phyloP scores from a whole-genome alignment of 2,113 vertebrate species.

The Callipepla squamata region DNA sequence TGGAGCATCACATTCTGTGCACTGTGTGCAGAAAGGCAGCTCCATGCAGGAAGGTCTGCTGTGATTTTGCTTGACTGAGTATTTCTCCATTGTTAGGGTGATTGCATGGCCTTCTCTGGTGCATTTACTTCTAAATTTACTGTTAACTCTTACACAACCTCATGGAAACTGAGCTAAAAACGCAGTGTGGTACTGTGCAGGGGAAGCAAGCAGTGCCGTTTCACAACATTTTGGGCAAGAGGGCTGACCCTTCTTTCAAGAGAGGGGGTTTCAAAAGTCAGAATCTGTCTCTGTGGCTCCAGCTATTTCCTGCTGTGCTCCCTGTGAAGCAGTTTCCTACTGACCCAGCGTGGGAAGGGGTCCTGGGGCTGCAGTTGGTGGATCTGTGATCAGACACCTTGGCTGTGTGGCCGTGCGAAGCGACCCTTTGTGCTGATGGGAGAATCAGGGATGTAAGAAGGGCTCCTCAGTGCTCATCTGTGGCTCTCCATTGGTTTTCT shows the following conservation, averaged over 20 bases:
- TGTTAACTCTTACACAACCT: background rate
- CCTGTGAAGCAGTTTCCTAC: background rate
- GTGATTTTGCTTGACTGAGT: background rate
- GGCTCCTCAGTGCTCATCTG: background rate
- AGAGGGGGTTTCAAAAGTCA: background rate
- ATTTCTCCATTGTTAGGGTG: background rate
- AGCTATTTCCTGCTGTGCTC: background rate
- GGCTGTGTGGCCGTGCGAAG: fast-evolving
- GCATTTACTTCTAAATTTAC: background rate
- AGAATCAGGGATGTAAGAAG: background rate
- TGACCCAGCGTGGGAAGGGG: fast-evolving
- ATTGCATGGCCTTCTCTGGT: fast-evolving
- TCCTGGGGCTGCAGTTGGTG: background rate
- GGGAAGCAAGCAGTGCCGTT: background rate
- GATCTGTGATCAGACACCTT: background rate
- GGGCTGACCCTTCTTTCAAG: background rate
- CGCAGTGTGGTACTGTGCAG: background rate
- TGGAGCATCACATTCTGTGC: fast-evolving
- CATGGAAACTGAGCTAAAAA: background rate
- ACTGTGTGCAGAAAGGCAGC: background rate
- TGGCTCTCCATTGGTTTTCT: background rate
- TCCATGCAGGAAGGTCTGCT: background rate
- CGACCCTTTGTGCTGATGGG: background rate
- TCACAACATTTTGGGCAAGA: background rate
- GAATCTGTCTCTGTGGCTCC: background rate